Conservation (phyloP, 2,888 invertebrate species). For the Xanthorhoe designata region DNA sequence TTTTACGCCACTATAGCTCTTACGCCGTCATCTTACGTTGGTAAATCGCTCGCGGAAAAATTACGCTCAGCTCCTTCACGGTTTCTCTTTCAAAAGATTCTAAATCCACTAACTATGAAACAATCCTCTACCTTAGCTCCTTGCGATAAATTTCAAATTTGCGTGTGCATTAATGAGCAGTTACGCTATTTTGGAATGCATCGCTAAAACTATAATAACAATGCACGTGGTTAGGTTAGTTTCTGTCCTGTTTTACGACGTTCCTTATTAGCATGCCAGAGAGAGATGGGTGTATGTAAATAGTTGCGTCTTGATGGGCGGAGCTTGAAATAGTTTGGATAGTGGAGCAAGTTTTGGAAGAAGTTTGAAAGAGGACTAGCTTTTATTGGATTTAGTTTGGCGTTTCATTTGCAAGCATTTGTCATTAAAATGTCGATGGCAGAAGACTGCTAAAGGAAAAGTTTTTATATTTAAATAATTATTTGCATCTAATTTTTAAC, state of each 20-base stretch:
- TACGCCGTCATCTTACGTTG: slow-evolving; percentile 78
- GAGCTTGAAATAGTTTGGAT: slow-evolving; percentile 72
- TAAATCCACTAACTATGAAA: slow-evolving; percentile 29
- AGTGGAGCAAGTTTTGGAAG: slow-evolving; percentile 80
- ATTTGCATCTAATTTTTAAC: not conserved
- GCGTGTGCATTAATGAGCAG: not conserved
- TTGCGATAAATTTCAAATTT: slow-evolving; percentile 19
- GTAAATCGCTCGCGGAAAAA: slow-evolving; percentile 84
- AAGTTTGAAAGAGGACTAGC: slow-evolving; percentile 79
- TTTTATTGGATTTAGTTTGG: slow-evolving; percentile 79
- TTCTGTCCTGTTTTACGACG: slow-evolving; percentile 63
- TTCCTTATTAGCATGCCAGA: slow-evolving; percentile 51
- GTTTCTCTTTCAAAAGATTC: slow-evolving; percentile 40
- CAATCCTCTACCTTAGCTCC: slow-evolving; percentile 27
- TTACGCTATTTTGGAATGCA: slow-evolving; percentile 48
- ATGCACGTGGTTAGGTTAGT: slow-evolving; percentile 67
- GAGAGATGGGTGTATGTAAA: slow-evolving; percentile 55
- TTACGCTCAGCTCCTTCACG: slow-evolving; percentile 69
- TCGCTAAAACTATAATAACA: slow-evolving; percentile 77
- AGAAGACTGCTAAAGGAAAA: not conserved
- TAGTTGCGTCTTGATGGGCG: slow-evolving; percentile 62
- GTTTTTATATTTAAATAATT: not conserved
- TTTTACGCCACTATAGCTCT: slow-evolving; percentile 84
- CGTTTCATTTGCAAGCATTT: slow-evolving; percentile 58
- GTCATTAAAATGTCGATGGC: slow-evolving; percentile 62